Evolutionary conservation across 2,797 vertebrate genomes (phyloP), one percentile per base, ranked within the genome.

Genomic region (Meriones psammophilus): DNA sequence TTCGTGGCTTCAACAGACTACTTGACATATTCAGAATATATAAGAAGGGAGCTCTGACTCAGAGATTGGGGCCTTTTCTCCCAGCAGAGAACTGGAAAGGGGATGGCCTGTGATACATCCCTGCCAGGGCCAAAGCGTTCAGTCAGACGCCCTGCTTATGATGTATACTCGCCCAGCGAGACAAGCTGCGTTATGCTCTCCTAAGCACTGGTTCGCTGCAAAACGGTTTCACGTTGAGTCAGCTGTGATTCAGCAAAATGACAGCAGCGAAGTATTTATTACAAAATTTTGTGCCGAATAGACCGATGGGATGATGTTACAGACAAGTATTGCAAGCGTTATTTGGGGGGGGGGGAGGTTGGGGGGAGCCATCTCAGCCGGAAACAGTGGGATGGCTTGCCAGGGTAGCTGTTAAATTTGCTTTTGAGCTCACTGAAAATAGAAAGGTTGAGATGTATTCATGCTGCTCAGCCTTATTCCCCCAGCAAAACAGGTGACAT

Each of bases 31-130:
- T 66, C 71, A 26, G 68, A 60, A 18, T 74, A 22, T 77, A 3
- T 58, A 89, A 77, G 54, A 94, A 62, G n/a, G 73, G 50, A 92
- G n/a, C 30, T 69, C 46, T 91, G 64, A 50, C 42, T 92, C 39
- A 33, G 78, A 62, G n/a, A 39, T 26, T 50, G 68, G 62, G 13
- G 12, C 46, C 9, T 42, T 66, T 46, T 90, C n/a, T 42, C 39
- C 39, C 15, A 92, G 46, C 64, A 81, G 62, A 76, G 26, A 79
- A 76, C 60, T 69, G 0, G 46, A 86, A 50, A 93, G 54, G 13
- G 33, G 73, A 50, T 86, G 39, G 20, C 15, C 28, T 36, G 30
- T 24, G 58, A 83, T 20, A 9, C 15, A 80, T 92, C 83, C 80
- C 62, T 28, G 42, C 30, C 39, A n/a, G 80, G 80, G 20, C 7